These are phyloP conservation scores for Scomber colias DNA, from an alignment of 2,113 vertebrate genomes.

Conservation along the genomic window DNA sequence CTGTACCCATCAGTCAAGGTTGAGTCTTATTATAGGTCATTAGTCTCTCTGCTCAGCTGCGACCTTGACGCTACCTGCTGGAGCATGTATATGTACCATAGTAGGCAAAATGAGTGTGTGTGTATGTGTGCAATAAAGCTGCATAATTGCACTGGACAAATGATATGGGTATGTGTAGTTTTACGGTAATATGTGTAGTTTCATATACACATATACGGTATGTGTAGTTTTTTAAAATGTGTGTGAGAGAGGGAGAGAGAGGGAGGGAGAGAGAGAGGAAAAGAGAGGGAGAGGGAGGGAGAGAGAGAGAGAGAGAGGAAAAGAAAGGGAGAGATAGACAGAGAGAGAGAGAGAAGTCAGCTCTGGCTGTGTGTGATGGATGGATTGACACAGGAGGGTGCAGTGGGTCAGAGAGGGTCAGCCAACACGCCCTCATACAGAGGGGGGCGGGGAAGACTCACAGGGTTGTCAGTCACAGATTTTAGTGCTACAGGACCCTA, in stretches of 20 bases:
- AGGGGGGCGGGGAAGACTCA: neutral
- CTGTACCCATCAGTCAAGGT: constrained; percentile 80
- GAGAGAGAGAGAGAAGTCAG: constrained; percentile 31
- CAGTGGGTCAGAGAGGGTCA: constrained; percentile 62
- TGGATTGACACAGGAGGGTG: constrained; percentile 29
- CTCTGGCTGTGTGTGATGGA: constrained; percentile 52
- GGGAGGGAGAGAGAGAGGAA: too few species aligned
- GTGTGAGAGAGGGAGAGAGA: constrained; percentile 5
- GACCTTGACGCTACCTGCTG: constrained; percentile 68
- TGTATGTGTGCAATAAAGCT: constrained; percentile 3
- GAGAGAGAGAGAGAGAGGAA: too few species aligned
- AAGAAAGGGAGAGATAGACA: too few species aligned
- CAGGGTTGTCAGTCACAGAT: constrained; percentile 56
- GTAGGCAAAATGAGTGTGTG: constrained; percentile 59
- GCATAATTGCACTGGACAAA: constrained; percentile 34
- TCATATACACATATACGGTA: neutral
- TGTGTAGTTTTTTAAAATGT: constrained; percentile 9
- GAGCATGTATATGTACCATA: constrained; percentile 55
- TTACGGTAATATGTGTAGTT: constrained; percentile 21
- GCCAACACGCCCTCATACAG: constrained; percentile 27
- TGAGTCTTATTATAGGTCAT: constrained; percentile 79
- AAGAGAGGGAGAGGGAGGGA: too few species aligned
- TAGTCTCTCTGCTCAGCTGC: constrained; percentile 72
- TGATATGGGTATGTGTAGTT: constrained; percentile 14
- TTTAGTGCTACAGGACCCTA: constrained; percentile 47